phyloP scores from a whole-genome alignment of 2,113 vertebrate species.

The Oreochromis niloticus region DNA sequence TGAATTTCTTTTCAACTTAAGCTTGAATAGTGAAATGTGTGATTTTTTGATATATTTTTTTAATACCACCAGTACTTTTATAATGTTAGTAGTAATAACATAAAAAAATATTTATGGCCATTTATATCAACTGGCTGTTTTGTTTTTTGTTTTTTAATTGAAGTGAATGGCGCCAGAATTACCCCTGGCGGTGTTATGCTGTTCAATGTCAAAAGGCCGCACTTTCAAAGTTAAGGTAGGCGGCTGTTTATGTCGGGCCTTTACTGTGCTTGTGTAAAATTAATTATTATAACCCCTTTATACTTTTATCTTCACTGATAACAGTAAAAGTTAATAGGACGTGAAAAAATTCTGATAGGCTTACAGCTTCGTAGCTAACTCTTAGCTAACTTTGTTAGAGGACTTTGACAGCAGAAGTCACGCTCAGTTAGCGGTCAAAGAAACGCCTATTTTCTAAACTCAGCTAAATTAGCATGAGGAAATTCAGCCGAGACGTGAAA shows the following conservation, averaged over 20 bases:
- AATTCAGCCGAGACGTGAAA: neutral
- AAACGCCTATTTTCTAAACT: neutral
- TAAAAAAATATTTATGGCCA: neutral
- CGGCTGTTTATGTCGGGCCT: rapidly evolving
- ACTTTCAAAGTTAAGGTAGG: constrained; percentile 3
- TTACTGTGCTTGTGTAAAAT: neutral
- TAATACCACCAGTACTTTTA: neutral
- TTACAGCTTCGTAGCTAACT: neutral
- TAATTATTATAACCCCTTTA: neutral
- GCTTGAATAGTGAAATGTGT: neutral
- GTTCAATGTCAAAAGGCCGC: neutral
- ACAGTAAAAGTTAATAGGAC: neutral
- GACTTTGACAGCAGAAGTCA: neutral
- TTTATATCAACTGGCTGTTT: neutral
- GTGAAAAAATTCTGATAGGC: neutral
- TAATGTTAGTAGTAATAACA: neutral
- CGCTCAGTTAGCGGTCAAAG: neutral
- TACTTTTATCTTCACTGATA: neutral
- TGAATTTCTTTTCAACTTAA: neutral
- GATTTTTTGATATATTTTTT: neutral
- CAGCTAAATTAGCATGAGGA: neutral
- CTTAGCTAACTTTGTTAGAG: neutral
- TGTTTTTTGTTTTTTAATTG: neutral
- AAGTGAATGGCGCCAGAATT: neutral
- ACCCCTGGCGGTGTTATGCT: neutral